Evolutionary conservation across 2,113 vertebrate genomes (phyloP), one percentile per base, ranked within the genome.

Genomic region (Salvelinus sp.): DNA sequence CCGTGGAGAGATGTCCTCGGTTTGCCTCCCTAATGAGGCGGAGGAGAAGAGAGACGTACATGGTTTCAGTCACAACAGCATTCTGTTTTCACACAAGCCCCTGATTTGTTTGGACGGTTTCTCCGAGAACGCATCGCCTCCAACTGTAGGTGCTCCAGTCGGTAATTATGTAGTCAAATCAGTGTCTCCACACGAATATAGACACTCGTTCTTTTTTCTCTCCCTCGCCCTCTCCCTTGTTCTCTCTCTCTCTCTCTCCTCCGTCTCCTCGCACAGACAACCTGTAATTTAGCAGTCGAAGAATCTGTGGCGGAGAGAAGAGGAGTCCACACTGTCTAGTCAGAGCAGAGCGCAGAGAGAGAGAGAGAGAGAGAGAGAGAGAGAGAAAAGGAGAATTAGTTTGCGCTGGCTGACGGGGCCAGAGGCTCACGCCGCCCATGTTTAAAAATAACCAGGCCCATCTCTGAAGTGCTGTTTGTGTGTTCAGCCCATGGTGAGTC

Each of bases 281-380:
- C 86, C 84, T 86, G 83, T 91, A 93, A 92, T 93, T 91, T 80
- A 77, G 76, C 82, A 89, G 90, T 89, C 88, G 83, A 75, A 79
- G 64, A 83, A 82, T 75, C 71, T 67, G 62, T 66, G 60, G 65
- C 33, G 33, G 82, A 85, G 87, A 87, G 84, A 87, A 88, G 78
- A 85, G 82, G 85, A 90, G 83, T 85, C 85, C 84, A 74, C 83
- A 75, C 80, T 82, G 89, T 89, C 89, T 88, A 83, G 82, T 90
- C 84, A 78, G 79, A 88, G 58, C n/a, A n/a, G 22, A 7, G 22
- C 25, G 2, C 25, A 30, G 28, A 30, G 28, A 30, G 4, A 30
- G 28, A 30, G 28, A 30, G 28, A 67, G 60, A 81, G 48, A 78
- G n/a, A n/a, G 72, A 50, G 5, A 27, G 14, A 38, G 22, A 66